Evolutionary conservation across 2,113 vertebrate species (phyloP), one percentile per base, ranked within the genome.

Genomic region (Sander lucioperca): DNA sequence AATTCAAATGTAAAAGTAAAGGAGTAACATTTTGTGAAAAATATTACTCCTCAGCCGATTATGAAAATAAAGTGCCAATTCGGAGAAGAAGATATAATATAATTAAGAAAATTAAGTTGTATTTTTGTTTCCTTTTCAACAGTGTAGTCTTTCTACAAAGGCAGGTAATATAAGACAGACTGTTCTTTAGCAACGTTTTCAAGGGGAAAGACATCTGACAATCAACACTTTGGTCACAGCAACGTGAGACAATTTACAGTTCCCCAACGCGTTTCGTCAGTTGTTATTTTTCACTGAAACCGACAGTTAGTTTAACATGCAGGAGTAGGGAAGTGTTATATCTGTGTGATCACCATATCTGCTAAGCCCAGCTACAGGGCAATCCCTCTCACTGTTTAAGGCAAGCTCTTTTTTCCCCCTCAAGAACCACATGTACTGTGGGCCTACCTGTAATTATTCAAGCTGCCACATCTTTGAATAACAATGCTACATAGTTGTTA

Each of bases 341-440:
- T 48, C n/a, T 54, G 74, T 36, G 33, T 47, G 68, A 67, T 78
- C 61, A 36, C 45, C 36, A 54, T 61, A 21, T 67, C 54, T 68
- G 36, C 50, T 23, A 59, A 75, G 56, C 56, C 23, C 67, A 59
- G 51, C 51, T 51, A 43, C 21, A 25, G 54, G 13, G 12, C 23
- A 47, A 36, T 72, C 33, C 48, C 36, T 58, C 39, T 58, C 72
- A 27, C 21, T 69, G 57, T 45, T 51, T n/a, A 48, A 69, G 56
- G 19, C 23, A 33, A 36, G 21, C 14, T 23, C 10, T 1, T 64
- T 25, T n/a, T 27, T 50, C 39, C 39, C 39, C 21, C 56, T 43
- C 39, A 53, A 27, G 11, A 59, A 27, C 51, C 58, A 9, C n/a
- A n/a, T 66, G 63, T 33, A 47, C 36, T 56, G 14, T 47, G 36